Percentiles rank a stretch among this genome's conserved stretches.
phyloP scores from a whole-genome alignment of 2,797 vertebrate genomes.

The Chloroceryle inda region DNA sequence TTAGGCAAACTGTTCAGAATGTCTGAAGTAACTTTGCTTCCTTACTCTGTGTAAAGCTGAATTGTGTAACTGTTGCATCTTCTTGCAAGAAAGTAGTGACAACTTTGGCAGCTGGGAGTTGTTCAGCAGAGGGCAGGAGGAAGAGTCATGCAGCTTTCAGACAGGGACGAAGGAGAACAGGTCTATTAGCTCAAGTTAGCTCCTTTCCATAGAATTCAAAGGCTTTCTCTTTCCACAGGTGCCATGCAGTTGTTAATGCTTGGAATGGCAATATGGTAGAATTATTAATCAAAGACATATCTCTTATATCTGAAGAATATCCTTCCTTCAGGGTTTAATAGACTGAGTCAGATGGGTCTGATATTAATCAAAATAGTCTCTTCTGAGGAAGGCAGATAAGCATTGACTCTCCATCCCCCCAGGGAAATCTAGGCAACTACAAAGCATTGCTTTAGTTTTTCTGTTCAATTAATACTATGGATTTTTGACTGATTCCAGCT shows the following conservation, averaged over 20 bases:
- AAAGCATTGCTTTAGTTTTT: constrained; percentile 82
- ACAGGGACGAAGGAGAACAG: background rate
- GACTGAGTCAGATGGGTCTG: constrained; percentile 85
- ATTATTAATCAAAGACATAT: constrained; percentile 87
- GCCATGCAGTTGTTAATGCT: constrained; percentile 76
- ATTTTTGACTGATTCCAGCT: constrained; percentile 52
- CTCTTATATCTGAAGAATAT: constrained; percentile 84
- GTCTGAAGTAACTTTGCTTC: constrained; percentile 53
- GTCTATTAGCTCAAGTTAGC: constrained; percentile 25
- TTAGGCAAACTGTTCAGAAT: constrained; percentile 16
- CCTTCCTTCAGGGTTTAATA: constrained; percentile 86
- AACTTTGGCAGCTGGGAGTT: background rate
- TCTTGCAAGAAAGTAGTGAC: constrained; percentile 13
- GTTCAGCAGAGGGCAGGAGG: background rate
- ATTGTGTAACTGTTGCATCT: constrained; percentile 22
- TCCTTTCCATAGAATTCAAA: constrained; percentile 70
- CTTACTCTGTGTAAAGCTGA: constrained; percentile 34
- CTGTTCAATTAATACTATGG: constrained; percentile 77
- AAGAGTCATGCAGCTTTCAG: background rate
- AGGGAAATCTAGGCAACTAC: constrained; percentile 82
- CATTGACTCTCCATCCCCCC: constrained; percentile 82
- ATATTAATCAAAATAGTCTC: constrained; percentile 87
- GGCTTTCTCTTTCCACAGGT: constrained; percentile 65
- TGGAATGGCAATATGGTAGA: constrained; percentile 81
- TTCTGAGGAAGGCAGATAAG: constrained; percentile 86